Evolutionary conservation across 2,888 invertebrate genomes (phyloP).

Genomic region (Escarpia spicata): DNA sequence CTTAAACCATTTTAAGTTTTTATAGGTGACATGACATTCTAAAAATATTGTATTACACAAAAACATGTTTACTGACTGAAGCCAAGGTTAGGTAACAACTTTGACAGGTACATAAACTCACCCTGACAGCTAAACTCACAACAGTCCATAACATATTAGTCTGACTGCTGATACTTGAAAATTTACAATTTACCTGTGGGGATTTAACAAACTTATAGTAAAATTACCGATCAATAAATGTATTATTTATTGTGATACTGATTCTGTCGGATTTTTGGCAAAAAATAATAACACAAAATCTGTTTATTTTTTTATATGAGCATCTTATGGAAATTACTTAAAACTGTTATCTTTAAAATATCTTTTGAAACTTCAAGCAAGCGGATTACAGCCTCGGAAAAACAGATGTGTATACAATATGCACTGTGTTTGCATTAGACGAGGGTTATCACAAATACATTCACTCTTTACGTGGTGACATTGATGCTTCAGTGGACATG

Average conservation of each 20-base stretch:
- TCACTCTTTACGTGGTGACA: background rate
- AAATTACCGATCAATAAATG: no score
- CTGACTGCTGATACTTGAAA: background rate
- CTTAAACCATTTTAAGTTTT: no score
- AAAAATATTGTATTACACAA: background rate
- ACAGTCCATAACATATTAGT: background rate
- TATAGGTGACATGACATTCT: no score
- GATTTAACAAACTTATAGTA: no score
- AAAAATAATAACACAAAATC: no score
- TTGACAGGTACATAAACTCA: background rate
- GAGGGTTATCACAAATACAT: background rate
- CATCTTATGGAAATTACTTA: background rate
- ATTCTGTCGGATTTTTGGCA: no score
- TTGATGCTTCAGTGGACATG: background rate
- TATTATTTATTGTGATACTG: no score
- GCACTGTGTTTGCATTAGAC: background rate
- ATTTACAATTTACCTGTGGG: background rate
- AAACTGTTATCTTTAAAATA: background rate
- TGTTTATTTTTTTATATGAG: no score
- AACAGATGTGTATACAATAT: background rate
- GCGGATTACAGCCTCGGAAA: background rate
- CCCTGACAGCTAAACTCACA: background rate
- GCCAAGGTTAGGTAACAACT: background rate
- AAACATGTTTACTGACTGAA: background rate
- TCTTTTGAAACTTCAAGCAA: background rate